Evolutionary conservation across 2,113 vertebrate genomes (phyloP).

Genomic region (Lepus americanus): DNA sequence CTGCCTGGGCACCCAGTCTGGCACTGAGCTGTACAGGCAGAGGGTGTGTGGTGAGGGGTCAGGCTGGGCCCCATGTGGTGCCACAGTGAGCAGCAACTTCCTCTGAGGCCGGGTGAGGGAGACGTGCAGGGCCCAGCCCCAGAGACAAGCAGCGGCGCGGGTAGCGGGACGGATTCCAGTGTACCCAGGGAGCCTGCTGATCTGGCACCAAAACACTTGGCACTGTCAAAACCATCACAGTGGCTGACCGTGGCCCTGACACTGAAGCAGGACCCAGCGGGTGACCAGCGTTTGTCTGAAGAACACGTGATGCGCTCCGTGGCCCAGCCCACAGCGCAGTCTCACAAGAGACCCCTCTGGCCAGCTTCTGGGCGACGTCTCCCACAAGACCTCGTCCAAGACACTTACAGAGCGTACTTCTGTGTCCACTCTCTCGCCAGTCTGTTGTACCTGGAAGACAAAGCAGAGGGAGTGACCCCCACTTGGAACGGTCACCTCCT

Average conservation of each 20-base stretch:
- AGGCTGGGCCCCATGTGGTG: not conserved
- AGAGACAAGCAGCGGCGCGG: not conserved
- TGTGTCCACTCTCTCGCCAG: constrained; percentile 76
- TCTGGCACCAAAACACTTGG: not conserved
- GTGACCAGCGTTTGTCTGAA: not conserved
- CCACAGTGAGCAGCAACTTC: not conserved
- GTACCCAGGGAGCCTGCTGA: constrained; percentile 40
- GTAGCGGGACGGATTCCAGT: not conserved
- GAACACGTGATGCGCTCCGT: not conserved
- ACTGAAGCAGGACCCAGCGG: not conserved
- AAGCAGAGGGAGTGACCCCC: constrained; percentile 27
- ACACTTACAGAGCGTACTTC: constrained; percentile 75
- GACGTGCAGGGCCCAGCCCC: not conserved
- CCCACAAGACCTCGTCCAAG: not conserved
- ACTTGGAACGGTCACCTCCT: not conserved
- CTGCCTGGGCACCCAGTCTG: not conserved
- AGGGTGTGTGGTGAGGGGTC: not conserved
- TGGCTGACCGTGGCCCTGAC: constrained; percentile 17
- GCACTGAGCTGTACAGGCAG: constrained; percentile 50
- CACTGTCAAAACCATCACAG: not conserved
- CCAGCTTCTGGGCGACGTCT: constrained; percentile 26
- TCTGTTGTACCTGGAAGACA: constrained; percentile 73
- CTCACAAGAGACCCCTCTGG: not conserved
- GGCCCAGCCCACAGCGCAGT: not conserved
- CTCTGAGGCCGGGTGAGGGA: not conserved